Evolutionary conservation across 2,113 vertebrate species (phyloP).

Genomic region (Centropus bengalensis): DNA sequence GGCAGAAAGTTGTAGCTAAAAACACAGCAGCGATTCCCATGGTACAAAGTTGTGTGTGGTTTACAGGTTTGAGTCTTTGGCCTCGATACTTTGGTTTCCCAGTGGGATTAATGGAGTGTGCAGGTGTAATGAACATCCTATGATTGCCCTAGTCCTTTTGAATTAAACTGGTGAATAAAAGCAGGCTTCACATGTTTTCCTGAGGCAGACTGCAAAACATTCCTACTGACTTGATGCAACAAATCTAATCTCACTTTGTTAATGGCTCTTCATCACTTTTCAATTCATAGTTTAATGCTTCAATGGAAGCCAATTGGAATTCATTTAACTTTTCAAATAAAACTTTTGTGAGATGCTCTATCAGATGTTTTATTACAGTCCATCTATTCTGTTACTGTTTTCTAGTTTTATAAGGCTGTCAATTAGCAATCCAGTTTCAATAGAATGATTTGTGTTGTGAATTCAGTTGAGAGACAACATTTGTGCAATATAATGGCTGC

Average conservation of each 20-base stretch:
- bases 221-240: neutral
- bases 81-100: neutral
- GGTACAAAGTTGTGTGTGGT: neutral
- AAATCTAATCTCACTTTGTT: constrained; percentile 21
- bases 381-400: constrained; percentile 44
- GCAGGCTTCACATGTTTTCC: neutral
- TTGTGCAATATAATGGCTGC: constrained; percentile 26
- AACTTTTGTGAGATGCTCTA: constrained; percentile 54
- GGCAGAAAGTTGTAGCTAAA: neutral
- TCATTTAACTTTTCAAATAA: constrained; percentile 63
- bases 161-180: neutral
- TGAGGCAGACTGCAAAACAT: neutral
- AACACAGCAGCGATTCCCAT: neutral
- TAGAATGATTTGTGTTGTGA: constrained; percentile 50
- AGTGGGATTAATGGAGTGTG: neutral
- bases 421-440: constrained; percentile 39
- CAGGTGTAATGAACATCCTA: neutral
- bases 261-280: constrained; percentile 58
- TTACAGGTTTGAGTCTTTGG: neutral
- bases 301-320: constrained; percentile 59
- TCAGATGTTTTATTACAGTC: constrained; percentile 62
- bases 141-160: neutral
- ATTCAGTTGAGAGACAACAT: constrained; percentile 37
- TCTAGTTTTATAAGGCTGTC: constrained; percentile 41
- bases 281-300: constrained; percentile 63